Evolutionary conservation across 1,140 invertebrate genomes (phyloP), one percentile per base, ranked within the genome.

Genomic region (Zaprionus nigranus): DNA sequence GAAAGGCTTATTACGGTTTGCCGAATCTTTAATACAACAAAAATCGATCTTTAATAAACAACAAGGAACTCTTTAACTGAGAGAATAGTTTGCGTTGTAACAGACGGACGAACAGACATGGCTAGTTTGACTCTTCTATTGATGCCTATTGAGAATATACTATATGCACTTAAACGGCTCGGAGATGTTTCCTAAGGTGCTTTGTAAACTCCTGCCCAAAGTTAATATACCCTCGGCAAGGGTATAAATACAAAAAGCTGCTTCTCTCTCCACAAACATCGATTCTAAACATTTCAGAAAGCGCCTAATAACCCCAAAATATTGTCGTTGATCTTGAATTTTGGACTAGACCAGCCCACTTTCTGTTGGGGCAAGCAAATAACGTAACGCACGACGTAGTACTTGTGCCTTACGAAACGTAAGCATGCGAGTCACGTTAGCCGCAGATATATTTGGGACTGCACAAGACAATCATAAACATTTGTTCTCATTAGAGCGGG

Each of bases 381-480:
- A 36, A 69, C 80, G 75, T 79, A 79, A 82, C 60, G 49, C 56
- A 53, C 6, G 53, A 51, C 24, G n/a, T 20, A 26, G 43, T 30
- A 59, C 17, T 51, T 24, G 12, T 53, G 5, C 22, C 22, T 72
- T 72, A 67, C 70, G 70, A 43, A 59, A 67, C 51, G 58, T 43
- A 51, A 59, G 26, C 26, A 58, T 46, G 36, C 24, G 15, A 49
- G 38, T 57, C 46, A 69, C 22, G 63, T 65, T 59, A 67, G 54
- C 38, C 5, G 17, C 38, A 34, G 54, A 67, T 30, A 64, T 53
- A 17, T 62, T 61, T 61, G 46, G 26, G 43, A 38, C 26, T 51
- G 46, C 38, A 43, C 24, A 51, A 49, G 43, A 59, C 22, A 53
- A 51, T 5, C n/a, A 59, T 28, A 40, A 34, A 40, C 63, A 66